These are phyloP conservation scores for Ptilodon capucinus DNA, from an alignment of 2,888 invertebrate species.

Conservation along the genomic window DNA sequence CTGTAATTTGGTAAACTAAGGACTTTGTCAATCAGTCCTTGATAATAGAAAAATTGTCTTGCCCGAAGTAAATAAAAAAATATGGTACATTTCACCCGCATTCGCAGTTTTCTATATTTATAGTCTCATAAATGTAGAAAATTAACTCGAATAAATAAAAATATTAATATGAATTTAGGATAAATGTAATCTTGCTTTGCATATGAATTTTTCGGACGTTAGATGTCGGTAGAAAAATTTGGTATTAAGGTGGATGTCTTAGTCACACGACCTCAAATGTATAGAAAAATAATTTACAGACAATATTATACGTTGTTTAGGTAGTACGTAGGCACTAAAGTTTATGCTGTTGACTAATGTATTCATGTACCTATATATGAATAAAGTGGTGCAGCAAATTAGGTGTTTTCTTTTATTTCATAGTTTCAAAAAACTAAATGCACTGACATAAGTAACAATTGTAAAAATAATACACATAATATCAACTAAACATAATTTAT, in stretches of 20 bases:
- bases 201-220: slow-evolving; percentile 29
- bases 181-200: slow-evolving; percentile 33
- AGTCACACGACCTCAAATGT: slow-evolving; percentile 65
- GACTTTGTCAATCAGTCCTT: too few relatives aligned
- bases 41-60: too few relatives aligned
- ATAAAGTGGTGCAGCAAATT: slow-evolving; percentile 70
- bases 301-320: slow-evolving; percentile 79
- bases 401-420: slow-evolving; percentile 21
- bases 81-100: slow-evolving; percentile 23
- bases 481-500: slow-evolving; percentile 81
- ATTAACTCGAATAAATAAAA: slow-evolving; percentile 21
- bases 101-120: slow-evolving; percentile 62
- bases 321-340: slow-evolving; percentile 80
- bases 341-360: slow-evolving; percentile 79
- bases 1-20: too few relatives aligned
- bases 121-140: slow-evolving; percentile 37
- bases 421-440: too few relatives aligned
- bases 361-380: slow-evolving; percentile 73
- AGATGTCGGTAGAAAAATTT: slow-evolving; percentile 35
- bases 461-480: slow-evolving; percentile 34
- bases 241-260: slow-evolving; percentile 54
- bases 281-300: slow-evolving; percentile 71
- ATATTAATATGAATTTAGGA: slow-evolving; percentile 27
- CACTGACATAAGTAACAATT: too few relatives aligned
- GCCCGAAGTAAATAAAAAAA: slow-evolving; percentile 25